Base-by-base conservation (phyloP, 2,888 invertebrate genomes). In the Caradrina clavipalpis region DNA sequence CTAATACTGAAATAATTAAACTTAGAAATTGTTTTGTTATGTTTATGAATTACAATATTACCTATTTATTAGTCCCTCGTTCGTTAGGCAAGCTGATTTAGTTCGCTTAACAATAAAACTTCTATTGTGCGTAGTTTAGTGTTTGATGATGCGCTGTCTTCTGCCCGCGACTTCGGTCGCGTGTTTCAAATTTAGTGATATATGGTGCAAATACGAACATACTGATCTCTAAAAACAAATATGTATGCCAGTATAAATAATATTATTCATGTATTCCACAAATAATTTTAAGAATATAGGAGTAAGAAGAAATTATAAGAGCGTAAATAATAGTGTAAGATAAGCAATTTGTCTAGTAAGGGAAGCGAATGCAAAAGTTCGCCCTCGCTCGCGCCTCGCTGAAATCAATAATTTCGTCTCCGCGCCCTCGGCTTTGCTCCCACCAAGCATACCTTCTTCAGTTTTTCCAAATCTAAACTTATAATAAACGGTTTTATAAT, bases 401-500 rank as follows among this genome's bases (percentile, higher is more conserved):
- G 88, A 92, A 94, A 95, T 95, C 94, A 92, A 95, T 95, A 95
- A 92, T 89, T 91, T 90, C 88, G 92, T 93, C 93, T 93, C 92
- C 81, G 82, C 83, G 81, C 82, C 82, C 74, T 78, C 81, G 76
- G 72, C 75, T 81, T 67, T 77, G 65, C 77, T 80, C 76, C 59
- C 69, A 50, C 69, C 49, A 56, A 72, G 62, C 42, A 53, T 64
- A 49, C 17, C 49, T 47, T 49, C 74, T 70, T 75, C 62, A 71
- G 49, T 66, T 72, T 74, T 77, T 76, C 51, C 21, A 72, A 78
- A 66, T 84, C 60, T 62, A 74, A 74, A 70, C 73, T 82, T 59
- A 47, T 49, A 58, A 55, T 62, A 74, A 69, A 79, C 56, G 49
- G 50, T 62, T 63, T 62, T 61, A 21, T 65, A 47, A 53, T 57